Evolutionary conservation across 2,113 vertebrate species (phyloP), one percentile per base, ranked within the genome.

Genomic region (Ondatra zibethicus): DNA sequence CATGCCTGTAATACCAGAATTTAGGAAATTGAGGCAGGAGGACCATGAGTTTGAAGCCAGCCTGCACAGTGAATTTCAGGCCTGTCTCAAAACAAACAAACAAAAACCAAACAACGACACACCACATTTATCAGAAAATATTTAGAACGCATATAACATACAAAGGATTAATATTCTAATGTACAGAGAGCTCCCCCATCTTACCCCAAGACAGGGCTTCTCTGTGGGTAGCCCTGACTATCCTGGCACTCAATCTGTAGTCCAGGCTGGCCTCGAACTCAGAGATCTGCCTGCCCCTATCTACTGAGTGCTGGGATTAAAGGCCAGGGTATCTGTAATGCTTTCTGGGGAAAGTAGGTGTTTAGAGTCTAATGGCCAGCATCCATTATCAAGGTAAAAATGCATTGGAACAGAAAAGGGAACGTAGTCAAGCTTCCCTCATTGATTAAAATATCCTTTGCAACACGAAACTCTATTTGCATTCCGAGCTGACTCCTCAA

Each of bases 101-200:
- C n/a, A 84, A 63, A 84, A 65, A 42, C 8, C 82, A 65, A 61
- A 61, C 3, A 27, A 27, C 23, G 7, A 42, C 7, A 29, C 4
- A 45, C 16, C 9, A 45, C n/a, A 87, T 25, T 68, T 91, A 94
- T 87, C 63, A 93, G 39, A 93, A 96, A 84, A 92, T 68, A 13
- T 58, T 85, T 91, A 65, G 65, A 61, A 58, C 31, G 29, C 36
- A 63, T 63, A 7, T 65, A 86, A 91, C 25, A 92, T 13, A 94
- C 31, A 87, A 82, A 90, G 61, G 27, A n/a, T 58, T 87, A 61
- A 91, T 39, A 92, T 55, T 27, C 21, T 58, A 52, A 92, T 27
- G 55, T 8, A 93, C 33, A 87, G 9, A 80, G 45, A 95, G n/a
- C 42, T 52, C 8, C 36, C 36, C n/a, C 7, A 39, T 19, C 70